Conservation (phyloP, 2,113 vertebrate genomes). For the Ctenomys sociabilis region DNA sequence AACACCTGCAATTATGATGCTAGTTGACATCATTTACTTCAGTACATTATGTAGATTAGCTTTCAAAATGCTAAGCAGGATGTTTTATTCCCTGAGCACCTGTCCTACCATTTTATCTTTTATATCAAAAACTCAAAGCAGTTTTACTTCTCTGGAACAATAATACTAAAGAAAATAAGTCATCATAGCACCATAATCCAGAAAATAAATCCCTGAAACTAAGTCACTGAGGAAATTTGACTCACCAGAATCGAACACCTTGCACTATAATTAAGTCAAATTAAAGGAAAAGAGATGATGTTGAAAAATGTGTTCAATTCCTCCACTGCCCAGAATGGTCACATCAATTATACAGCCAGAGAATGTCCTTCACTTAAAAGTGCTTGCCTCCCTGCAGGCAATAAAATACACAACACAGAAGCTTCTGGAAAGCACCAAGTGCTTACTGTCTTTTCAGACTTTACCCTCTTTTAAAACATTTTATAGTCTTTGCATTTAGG, state of each 20-base stretch:
- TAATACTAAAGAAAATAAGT: not conserved
- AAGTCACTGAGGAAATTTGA: not conserved
- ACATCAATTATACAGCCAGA: slow-evolving; percentile 69
- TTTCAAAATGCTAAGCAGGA: slow-evolving; percentile 61
- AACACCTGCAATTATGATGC: slow-evolving; percentile 44
- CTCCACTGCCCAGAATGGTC: slow-evolving; percentile 43
- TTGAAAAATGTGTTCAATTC: slow-evolving; percentile 41
- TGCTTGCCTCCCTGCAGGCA: slow-evolving; percentile 74
- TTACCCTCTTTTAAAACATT: slow-evolving; percentile 41
- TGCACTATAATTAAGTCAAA: slow-evolving; percentile 15
- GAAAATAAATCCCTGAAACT: slow-evolving; percentile 19
- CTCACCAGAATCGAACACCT: not conserved
- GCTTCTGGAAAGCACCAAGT: slow-evolving; percentile 61
- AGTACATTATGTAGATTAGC: slow-evolving; percentile 58
- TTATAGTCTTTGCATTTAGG: slow-evolving; percentile 7
- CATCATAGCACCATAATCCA: slow-evolving; percentile 19
- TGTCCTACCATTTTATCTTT: slow-evolving; percentile 41
- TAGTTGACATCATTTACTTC: slow-evolving; percentile 35
- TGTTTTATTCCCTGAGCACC: slow-evolving; percentile 37
- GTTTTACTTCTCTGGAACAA: not conserved
- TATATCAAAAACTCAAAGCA: not conserved
- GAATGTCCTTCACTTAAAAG: slow-evolving; percentile 77
- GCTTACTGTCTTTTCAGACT: slow-evolving; percentile 75
- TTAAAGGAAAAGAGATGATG: slow-evolving; percentile 12
- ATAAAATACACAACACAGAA: slow-evolving; percentile 72